These are phyloP conservation scores for Drosophila ochracea DNA, from an alignment of 2,888 invertebrate species.

Conservation along the genomic window DNA sequence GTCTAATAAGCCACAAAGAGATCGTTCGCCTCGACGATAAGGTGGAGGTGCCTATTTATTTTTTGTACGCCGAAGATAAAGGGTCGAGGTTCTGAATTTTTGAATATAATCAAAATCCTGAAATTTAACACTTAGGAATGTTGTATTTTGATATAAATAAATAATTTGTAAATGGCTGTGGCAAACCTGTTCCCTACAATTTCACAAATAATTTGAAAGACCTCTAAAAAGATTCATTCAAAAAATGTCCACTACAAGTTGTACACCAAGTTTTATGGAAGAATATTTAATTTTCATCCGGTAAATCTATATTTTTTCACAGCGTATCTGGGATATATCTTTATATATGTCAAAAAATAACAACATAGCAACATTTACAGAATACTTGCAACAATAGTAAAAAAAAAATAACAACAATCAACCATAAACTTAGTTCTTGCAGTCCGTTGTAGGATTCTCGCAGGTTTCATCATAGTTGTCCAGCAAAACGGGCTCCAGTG, in stretches of 20 bases:
- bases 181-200: neutral
- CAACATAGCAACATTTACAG: slow-evolving; percentile 17
- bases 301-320: neutral
- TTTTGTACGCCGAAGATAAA: slow-evolving; percentile 95
- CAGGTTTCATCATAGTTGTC: slow-evolving; percentile 90
- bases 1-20: slow-evolving; percentile 92
- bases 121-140: slow-evolving; percentile 12
- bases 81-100: slow-evolving; percentile 86
- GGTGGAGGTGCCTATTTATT: slow-evolving; percentile 91
- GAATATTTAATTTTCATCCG: neutral
- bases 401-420: slow-evolving; percentile 3
- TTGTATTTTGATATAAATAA: neutral
- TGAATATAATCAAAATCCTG: slow-evolving; percentile 6
- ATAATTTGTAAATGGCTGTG: neutral
- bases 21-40: slow-evolving; percentile 86
- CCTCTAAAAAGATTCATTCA: neutral
- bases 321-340: slow-evolving; percentile 5
- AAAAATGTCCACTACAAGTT: neutral
- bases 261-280: neutral
- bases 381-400: slow-evolving; percentile 28
- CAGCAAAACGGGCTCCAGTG: slow-evolving; percentile 87
- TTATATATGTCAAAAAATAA: slow-evolving; percentile 28
- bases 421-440: slow-evolving; percentile 58
- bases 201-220: neutral
- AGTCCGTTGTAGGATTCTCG: slow-evolving; percentile 78